Conservation (phyloP, 2,888 invertebrate genomes). For the Polietes domitor region DNA sequence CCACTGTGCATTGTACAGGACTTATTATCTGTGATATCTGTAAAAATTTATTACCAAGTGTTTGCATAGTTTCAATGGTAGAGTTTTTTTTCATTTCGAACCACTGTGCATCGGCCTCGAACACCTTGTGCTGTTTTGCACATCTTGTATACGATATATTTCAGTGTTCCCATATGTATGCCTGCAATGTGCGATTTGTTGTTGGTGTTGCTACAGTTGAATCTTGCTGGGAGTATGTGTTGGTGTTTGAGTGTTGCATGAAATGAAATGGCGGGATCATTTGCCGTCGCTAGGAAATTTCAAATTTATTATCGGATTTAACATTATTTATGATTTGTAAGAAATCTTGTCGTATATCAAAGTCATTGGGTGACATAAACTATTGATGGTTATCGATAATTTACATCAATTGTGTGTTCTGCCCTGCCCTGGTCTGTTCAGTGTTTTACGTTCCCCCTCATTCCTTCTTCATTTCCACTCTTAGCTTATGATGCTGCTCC, state of each 20-base stretch:
- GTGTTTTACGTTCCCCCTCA: too few species aligned
- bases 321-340: conserved; percentile 80
- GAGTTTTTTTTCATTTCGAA: too few species aligned
- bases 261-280: conserved; percentile 71
- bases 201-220: conserved; percentile 32
- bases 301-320: conserved; percentile 80
- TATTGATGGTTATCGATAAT: conserved; percentile 78
- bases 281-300: conserved; percentile 77
- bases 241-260: conserved; percentile 13
- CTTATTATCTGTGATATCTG: too few species aligned
- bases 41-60: too few species aligned
- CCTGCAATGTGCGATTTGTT: conserved; percentile 13
- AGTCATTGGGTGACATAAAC: conserved; percentile 77
- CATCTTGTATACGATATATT: conserved; percentile 44
- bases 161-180: conserved; percentile 37
- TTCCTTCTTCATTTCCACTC: conserved; percentile 25
- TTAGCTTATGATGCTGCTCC: not conserved
- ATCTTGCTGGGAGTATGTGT: not conserved
- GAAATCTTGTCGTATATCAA: conserved; percentile 79
- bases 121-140: conserved; percentile 59
- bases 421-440: conserved; percentile 49
- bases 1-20: too few species aligned
- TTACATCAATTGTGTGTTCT: conserved; percentile 76
- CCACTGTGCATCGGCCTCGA: conserved; percentile 40
- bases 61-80: too few species aligned